These are phyloP conservation scores for Eueremaeus valkanovi DNA, from an alignment of 2,888 invertebrate species.

Conservation along the genomic window DNA sequence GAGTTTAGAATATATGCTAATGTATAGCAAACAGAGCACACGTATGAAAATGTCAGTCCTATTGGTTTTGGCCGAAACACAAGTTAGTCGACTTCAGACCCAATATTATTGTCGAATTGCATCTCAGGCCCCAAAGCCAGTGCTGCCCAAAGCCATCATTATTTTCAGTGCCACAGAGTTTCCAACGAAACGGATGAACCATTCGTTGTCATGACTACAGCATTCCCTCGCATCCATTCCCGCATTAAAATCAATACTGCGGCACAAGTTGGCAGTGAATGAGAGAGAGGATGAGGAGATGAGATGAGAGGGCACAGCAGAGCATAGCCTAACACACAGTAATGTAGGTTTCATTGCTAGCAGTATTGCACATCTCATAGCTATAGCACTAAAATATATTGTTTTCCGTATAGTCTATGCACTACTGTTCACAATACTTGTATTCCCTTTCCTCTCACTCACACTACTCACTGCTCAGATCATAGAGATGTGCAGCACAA, in stretches of 20 bases:
- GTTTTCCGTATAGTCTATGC: background rate
- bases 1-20: constrained; percentile 2
- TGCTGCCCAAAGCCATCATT: constrained; percentile 33
- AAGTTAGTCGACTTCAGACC: background rate
- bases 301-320: constrained; percentile 4
- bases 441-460: background rate
- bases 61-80: background rate
- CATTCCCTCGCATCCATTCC: constrained; percentile 34
- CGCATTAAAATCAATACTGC: constrained; percentile 33
- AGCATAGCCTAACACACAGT: too few relatives aligned
- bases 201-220: background rate
- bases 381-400: background rate
- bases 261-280: constrained; percentile 11
- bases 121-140: too few relatives aligned
- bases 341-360: background rate
- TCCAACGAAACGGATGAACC: constrained; percentile 16
- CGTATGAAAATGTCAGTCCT: background rate
- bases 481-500: background rate
- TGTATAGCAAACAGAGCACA: constrained; percentile 4
- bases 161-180: constrained; percentile 18
- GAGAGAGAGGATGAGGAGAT: background rate
- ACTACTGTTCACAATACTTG: background rate
- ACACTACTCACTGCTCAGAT: background rate
- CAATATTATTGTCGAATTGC: background rate
- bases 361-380: constrained; percentile 18